Evolutionary conservation across 1,140 invertebrate species (phyloP), one percentile per base, ranked within the genome.

Genomic region (Gryon sp.): DNA sequence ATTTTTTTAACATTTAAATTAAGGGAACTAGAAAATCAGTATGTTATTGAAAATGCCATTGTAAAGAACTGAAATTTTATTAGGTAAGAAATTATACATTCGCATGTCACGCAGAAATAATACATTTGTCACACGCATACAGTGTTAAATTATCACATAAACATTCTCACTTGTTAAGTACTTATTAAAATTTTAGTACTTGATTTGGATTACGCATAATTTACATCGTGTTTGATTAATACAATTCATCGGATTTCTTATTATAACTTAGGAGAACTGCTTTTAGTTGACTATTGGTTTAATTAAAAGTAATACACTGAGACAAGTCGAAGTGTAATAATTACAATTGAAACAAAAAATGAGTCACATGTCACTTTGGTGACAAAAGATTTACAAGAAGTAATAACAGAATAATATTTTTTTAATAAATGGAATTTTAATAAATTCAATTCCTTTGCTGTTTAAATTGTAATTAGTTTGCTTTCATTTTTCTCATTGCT

Each of bases 61-160:
- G n/a, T n/a, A n/a, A n/a, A n/a, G n/a, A n/a, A n/a, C n/a, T n/a
- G n/a, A n/a, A n/a, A n/a, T n/a, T n/a, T n/a, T n/a, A n/a, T n/a
- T n/a, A n/a, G n/a, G 57, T 15, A 12, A 57, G 55, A 66, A 68
- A 68, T 57, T 57, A 57, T 59, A 69, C 50, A 59, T 28, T n/a
- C 30, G 8, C 32, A n/a, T n/a, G n/a, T 45, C 11, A 3, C 8
- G 11, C 20, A 59, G 18, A 34, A 32, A 12, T n/a, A 24, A 5
- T 11, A 45, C 11, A n/a, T 38, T 32, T 41, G 32, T 46, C 40
- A 30, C 40, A 38, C 24, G 0, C 24, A 12, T 2, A 32, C 18
- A 52, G 43, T 52, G 36, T 43, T 55, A 60, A 40, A 46, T 24
- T 26, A 19, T 12, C 28, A 65, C 6, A 32, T 30, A 5, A 15